Base-by-base conservation (phyloP, 1,140 invertebrate species). In the Globodera ellingtonae region DNA sequence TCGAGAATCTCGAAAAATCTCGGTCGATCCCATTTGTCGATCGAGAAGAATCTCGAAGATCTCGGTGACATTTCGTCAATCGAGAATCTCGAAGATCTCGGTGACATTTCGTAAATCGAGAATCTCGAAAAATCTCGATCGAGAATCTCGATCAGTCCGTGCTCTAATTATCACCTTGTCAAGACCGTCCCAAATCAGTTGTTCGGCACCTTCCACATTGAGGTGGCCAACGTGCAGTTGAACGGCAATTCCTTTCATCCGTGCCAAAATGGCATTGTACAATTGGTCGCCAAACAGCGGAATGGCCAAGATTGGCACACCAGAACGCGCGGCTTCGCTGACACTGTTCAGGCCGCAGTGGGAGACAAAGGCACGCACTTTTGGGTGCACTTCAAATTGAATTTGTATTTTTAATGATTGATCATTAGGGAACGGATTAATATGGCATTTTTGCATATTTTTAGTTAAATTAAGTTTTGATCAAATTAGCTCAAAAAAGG, bases 261-360 rank as follows among this genome's bases (percentile, higher is more conserved):
- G 15, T 6, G 81, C 80, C 24, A 83, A 15, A n/a, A 52, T 80
- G 2, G 85, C 56, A 80, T 85, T 85, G 59, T 75, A 80, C n/a
- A 74, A 24, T 56, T 85, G 84, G 47, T 85, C 84, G n/a, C 80
- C 84, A 72, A 85, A 85, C 13, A 85, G 59, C 35, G 84, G 89
- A 94, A 94, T 0, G 94, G 93, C 15, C 93, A 94, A 44, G 4
- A 94, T 92, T 0, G 94, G 94, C 0, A 94, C 93, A 10, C 93
- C 94, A 85, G 94, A 93, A 86, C 93, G 94, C 6, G 94, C 93
- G 0, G 94, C 93, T 87, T 95, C 94, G 85, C 93, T 94, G 89
- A 94, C 92, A 80, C 93, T 94, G 71, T 94, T 90, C 5, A 94
- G 89, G 15, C 94, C 94, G 6, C 94, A 93, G 88, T 95, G 94